A percentile compares a stretch with the other conserved stretches of the same genome.
Evolutionary conservation across 2,797 vertebrate species (phyloP).

Genomic region (Neostethus bicornis): DNA sequence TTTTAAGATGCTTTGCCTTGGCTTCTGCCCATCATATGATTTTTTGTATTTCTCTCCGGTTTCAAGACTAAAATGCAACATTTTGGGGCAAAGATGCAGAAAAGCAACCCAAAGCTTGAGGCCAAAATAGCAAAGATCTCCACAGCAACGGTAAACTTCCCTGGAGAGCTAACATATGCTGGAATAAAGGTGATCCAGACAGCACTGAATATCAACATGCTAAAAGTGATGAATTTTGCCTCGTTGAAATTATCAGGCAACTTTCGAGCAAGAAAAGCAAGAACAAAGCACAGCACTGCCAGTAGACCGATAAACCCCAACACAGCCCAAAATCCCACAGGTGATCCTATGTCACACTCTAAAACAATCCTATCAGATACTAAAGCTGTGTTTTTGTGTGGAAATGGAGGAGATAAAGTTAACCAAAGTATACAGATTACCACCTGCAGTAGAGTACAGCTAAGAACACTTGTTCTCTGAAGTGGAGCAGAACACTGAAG

Average conservation of each 20-base stretch:
- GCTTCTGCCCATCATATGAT: constrained; percentile 72
- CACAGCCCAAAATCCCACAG: constrained; percentile 76
- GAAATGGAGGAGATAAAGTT: constrained; percentile 65
- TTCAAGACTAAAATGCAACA: constrained; percentile 74
- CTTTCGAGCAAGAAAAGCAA: constrained; percentile 77
- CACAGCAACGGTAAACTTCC: constrained; percentile 79
- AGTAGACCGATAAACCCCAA: constrained; percentile 75
- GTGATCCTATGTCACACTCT: constrained; percentile 76
- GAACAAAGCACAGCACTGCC: constrained; percentile 66
- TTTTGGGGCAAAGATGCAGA: constrained; percentile 78
- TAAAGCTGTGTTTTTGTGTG: constrained; percentile 65
- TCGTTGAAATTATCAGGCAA: constrained; percentile 82
- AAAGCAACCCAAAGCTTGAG: constrained; percentile 75
- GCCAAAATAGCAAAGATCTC: constrained; percentile 82
- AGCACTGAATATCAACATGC: constrained; percentile 79
- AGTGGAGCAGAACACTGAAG: constrained; percentile 68
- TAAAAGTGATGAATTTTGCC: constrained; percentile 80
- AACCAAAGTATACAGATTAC: constrained; percentile 75
- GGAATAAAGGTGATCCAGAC: constrained; percentile 81
- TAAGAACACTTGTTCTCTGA: constrained; percentile 72
- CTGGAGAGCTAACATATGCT: constrained; percentile 80
- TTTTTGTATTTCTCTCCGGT: constrained; percentile 75
- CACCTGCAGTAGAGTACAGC: constrained; percentile 71
- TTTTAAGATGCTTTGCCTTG: constrained; percentile 24
- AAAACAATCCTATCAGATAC: constrained; percentile 70